These are phyloP conservation scores for Indicator maculatus DNA, from an alignment of 2,113 vertebrate genomes.

Conservation along the genomic window DNA sequence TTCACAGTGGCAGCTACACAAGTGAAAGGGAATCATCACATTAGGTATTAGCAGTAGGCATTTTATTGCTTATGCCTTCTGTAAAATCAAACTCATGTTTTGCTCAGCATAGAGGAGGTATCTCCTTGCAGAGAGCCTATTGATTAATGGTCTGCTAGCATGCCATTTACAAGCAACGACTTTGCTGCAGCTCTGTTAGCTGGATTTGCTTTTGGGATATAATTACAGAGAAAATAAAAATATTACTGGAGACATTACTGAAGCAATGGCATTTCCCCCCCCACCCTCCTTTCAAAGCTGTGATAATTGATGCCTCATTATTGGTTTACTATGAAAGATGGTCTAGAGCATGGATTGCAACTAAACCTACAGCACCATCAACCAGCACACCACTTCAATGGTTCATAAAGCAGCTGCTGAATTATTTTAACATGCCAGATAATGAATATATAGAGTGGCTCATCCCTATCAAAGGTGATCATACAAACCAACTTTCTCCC, in stretches of 20 bases:
- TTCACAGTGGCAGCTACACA: slow-evolving; percentile 55
- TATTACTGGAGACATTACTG: not conserved
- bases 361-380: slow-evolving; percentile 18
- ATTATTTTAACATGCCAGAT: slow-evolving; percentile 31
- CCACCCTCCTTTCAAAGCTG: slow-evolving; percentile 4
- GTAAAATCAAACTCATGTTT: slow-evolving; percentile 37
- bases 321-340: slow-evolving; percentile 56
- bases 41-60: slow-evolving; percentile 35
- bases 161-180: not conserved
- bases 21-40: slow-evolving; percentile 42
- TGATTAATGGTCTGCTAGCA: slow-evolving; percentile 46
- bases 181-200: not conserved
- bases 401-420: slow-evolving; percentile 45
- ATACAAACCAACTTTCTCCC: not conserved
- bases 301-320: slow-evolving; percentile 30
- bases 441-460: not conserved
- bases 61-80: slow-evolving; percentile 51
- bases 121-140: not conserved
- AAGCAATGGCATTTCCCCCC: slow-evolving; percentile 5
- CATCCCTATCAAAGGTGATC: not conserved
- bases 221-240: slow-evolving; percentile 55
- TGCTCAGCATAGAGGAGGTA: not conserved
- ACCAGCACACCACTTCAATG: not conserved
- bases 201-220: not conserved
- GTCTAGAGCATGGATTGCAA: not conserved